Evolutionary conservation across 2,888 invertebrate species (phyloP).

Genomic region (Rotaria magnacalcarata): DNA sequence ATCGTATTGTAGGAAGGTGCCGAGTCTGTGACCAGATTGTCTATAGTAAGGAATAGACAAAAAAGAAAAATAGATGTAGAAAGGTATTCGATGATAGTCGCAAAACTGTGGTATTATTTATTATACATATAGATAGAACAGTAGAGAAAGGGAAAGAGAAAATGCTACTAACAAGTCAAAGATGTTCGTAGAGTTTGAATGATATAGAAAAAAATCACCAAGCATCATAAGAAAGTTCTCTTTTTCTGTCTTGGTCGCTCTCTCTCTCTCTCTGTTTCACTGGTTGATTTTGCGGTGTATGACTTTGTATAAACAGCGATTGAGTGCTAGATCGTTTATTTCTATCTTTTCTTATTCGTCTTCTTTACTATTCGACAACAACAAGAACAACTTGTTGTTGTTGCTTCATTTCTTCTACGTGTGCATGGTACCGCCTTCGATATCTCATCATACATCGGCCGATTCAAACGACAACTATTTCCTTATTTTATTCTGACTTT

Average conservation of each 20-base stretch:
- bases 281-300: neutral
- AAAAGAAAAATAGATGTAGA: neutral
- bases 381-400: neutral
- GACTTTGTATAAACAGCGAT: neutral
- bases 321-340: neutral
- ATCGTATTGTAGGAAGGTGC: neutral
- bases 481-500: no score
- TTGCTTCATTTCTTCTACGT: no score
- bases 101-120: neutral
- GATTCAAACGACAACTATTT: neutral
- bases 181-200: neutral
- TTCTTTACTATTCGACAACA: neutral
- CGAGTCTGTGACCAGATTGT: neutral
- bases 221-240: neutral
- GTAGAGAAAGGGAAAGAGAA: neutral
- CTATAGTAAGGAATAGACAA: neutral
- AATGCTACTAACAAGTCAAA: neutral
- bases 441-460: neutral
- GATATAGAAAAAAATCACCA: neutral
- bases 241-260: no score
- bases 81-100: neutral
- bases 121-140: neutral
- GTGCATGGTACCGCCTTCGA: neutral
- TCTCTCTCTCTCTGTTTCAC: neutral
- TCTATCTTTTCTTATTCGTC: neutral